Evolutionary conservation across 2,888 invertebrate genomes (phyloP), one percentile per base, ranked within the genome.

Genomic region (Carterocephalus palaemon): DNA sequence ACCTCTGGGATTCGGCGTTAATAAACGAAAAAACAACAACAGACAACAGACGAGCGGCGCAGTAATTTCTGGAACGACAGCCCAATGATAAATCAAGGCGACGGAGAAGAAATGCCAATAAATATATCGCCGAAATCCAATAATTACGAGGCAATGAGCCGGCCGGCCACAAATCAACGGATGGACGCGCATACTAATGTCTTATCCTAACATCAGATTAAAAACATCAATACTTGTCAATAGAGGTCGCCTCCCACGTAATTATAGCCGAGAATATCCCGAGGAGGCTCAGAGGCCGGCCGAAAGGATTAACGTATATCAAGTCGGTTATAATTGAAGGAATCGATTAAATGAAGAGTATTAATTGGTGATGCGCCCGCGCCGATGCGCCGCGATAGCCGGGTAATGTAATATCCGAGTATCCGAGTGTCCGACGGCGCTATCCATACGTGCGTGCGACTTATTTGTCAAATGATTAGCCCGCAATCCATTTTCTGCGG

Each of bases 211-310:
- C 83, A 84, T 86, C 83, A 82, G 85, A 86, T 86, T 85, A 84
- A 85, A 85, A 79, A 77, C 86, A 86, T 86, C 86, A 83, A 86
- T 86, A 84, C 81, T 78, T 84, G 85, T 83, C 86, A 81, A 80
- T 82, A 78, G 78, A 78, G 77, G 76, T 81, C 80, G 77, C 82
- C 85, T 82, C 85, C 85, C 84, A 84, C 79, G 81, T 83, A 84
- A 86, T 86, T 84, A 86, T 79, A 80, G 76, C 74, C 80, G 76
- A 81, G 81, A 80, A 80, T 83, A 84, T 82, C 83, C 81, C 75
- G 80, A 76, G 81, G 82, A 78, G 76, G 75, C 70, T 61, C 59
- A 65, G 69, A 62, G 39, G 23, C 43, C 33, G 42, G 17, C 71
- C 69, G 67, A 73, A 76, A 72, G 82, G 81, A 81, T 83, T 82